These are phyloP conservation scores for Trinorchestia longiramus DNA, from an alignment of 1,140 invertebrate genomes.

Conservation along the genomic window DNA sequence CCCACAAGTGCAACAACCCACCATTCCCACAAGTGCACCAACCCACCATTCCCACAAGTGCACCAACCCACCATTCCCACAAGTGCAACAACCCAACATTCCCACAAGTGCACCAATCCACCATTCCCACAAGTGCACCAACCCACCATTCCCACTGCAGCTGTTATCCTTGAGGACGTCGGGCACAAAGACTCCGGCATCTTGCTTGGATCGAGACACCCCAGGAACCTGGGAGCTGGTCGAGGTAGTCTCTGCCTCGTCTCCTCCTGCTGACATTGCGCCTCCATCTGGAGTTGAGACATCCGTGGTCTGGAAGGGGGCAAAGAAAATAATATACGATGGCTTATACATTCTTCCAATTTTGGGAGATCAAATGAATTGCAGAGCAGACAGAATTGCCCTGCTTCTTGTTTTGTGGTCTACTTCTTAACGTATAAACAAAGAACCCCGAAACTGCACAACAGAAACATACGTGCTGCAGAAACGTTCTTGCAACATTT, in stretches of 20 bases:
- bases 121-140: not conserved
- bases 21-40: no score
- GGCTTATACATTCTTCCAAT: no score
- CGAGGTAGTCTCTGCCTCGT: not conserved
- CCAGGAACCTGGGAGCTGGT: not conserved
- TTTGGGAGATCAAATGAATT: no score
- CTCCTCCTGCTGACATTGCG: not conserved
- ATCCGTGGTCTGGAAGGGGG: not conserved
- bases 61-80: not conserved
- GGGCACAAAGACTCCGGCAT: conserved; percentile 2
- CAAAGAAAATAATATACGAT: not conserved
- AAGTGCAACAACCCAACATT: no score
- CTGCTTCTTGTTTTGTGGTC: no score
- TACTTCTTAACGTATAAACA: no score
- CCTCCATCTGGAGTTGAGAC: not conserved
- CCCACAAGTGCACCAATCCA: no score
- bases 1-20: no score
- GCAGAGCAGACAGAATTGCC: no score
- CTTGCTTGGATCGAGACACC: not conserved
- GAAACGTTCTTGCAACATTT: not conserved
- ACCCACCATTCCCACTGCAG: not conserved
- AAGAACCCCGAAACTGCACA: not conserved
- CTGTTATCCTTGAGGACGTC: not conserved
- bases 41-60: no score
- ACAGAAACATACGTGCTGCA: not conserved